Base-by-base conservation (phyloP, 2,797 vertebrate species). In the Epinephelus coioides region DNA sequence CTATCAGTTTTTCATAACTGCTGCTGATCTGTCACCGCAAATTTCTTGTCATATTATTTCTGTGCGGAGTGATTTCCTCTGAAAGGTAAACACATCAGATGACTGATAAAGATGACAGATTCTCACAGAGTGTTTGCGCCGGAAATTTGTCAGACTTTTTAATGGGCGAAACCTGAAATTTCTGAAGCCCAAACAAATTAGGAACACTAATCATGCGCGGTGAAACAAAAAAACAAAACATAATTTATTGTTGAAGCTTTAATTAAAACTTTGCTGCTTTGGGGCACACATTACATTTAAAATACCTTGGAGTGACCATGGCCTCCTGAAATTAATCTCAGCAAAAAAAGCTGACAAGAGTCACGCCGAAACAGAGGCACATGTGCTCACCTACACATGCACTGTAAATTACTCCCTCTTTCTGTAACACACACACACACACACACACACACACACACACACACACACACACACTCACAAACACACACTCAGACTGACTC, bases 321-420 rank as follows among this genome's bases (percentile, higher is more conserved):
- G 55, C 79, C 47, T 81, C 50, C 70, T 84, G 13, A 90, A 82
- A 83, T 91, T 86, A 85, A 86, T 90, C 86, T 85, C 57, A 49
- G 27, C 40, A 72, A 34, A 87, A 88, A 82, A 75, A 69, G 68
- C 30, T 80, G 67, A 83, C 74, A 86, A 68, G 27, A 75, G 15
- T 64, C 74, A 85, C 43, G 62, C 38, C 66, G 70, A 78, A 89
- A 76, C 65, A 73, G 47, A 82, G 61, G 73, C 69, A 59, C 74
- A 79, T 63, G 78, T 76, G 60, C 50, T 80, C 73, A 86, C 69
- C 71, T 63, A 64, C 83, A 82, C 79, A 67, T 54, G 17, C 61
- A 70, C 53, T 82, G 81, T 76, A 84, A 88, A 85, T 86, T 69
- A 85, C 81, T 44, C 27, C 64, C 49, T 56, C 53, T 65, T 14